Base-by-base conservation (phyloP, 2,797 vertebrate genomes). In the Brotula barbata region DNA sequence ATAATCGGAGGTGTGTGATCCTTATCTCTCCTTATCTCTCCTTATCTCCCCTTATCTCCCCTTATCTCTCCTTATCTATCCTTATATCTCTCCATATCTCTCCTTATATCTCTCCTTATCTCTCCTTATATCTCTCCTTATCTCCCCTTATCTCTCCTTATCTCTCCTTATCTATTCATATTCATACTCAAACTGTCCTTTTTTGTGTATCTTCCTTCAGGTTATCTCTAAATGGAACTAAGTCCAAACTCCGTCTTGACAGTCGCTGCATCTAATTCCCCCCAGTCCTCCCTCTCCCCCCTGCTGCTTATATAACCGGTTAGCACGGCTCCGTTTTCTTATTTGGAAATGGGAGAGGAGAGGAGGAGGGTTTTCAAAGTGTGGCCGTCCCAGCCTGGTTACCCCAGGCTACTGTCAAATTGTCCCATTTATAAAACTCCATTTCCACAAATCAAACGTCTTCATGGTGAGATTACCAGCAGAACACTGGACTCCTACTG, bases 331-430 rank as follows among this genome's bases (percentile, higher is more conserved):
- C 63, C 16, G 17, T 25, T 14, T 63, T 62, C 71, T 55, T 57
- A 21, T 66, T 71, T 45, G 47, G 16, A n/a, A n/a, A n/a, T n/a
- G n/a, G n/a, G 45, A 55, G 25, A 48, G 39, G 23, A 54, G 66
- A 54, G 47, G 21, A 61, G 8, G 48, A 45, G 22, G 20, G 34
- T 60, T 15, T 55, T 19, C 23, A 23, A 67, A 55, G 23, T 44
- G 13, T 43, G 57, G 51, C 34, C 19, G 37, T 70, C 70, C 63
- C 52, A 47, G 25, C 63, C 52, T 22, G 25, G 64, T 76, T 23
- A 67, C 80, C 78, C 66, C 37, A 20, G 80, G 82, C 78, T 67
- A 70, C 60, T 82, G 78, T 83, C 76, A 71, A 64, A 70, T 44
- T 81, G 71, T 82, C 76, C 68, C 64, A 68, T 70, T 80, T 78